Base-by-base conservation (phyloP, 2,797 vertebrate species). In the Thalassophryne amazonica region DNA sequence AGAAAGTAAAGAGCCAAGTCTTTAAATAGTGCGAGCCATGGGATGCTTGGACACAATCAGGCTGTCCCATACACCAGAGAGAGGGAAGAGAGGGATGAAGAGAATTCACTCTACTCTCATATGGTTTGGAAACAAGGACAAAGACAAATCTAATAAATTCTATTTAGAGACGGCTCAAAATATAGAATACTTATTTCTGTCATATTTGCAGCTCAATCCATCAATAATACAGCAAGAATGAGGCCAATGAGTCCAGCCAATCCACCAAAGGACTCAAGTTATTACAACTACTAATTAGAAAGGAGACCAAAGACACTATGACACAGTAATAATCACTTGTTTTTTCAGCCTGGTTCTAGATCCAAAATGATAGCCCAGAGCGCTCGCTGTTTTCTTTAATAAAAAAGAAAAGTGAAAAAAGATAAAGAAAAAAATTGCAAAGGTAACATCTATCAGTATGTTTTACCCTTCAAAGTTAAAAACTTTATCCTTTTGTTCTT, bases 71-170 rank as follows among this genome's bases (percentile, higher is more conserved):
- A 49, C 85, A 83, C 85, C 73, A 84, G 83, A 83, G 81, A 78
- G 75, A 46, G n/a, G n/a, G 23, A 35, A 53, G 48, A 55, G 45
- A 53, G 40, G 74, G 81, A 75, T 71, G 60, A 41, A 78, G 73
- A 74, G 62, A 78, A 73, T 81, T 79, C 59, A 34, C 29, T 54
- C 68, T 58, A 70, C 70, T 87, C 84, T 86, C 83, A 76, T 59
- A 85, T 82, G 83, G 73, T 60, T 78, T 78, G 73, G 61, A 83
- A 85, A 81, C 84, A 86, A 86, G 84, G 86, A 88, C 85, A 83
- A 73, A 79, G 82, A 84, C 75, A 85, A 74, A 86, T 87, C 84
- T 87, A 88, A 87, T 87, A 88, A 85, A 74, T 88, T 87, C 83
- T 88, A 86, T 87, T 88, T 85, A 74, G 85, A 88, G 84, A 85